Percentiles rank a stretch among this genome's conserved stretches.
Evolutionary conservation across 2,113 vertebrate genomes (phyloP).

Genomic region (Podilymbus podiceps): DNA sequence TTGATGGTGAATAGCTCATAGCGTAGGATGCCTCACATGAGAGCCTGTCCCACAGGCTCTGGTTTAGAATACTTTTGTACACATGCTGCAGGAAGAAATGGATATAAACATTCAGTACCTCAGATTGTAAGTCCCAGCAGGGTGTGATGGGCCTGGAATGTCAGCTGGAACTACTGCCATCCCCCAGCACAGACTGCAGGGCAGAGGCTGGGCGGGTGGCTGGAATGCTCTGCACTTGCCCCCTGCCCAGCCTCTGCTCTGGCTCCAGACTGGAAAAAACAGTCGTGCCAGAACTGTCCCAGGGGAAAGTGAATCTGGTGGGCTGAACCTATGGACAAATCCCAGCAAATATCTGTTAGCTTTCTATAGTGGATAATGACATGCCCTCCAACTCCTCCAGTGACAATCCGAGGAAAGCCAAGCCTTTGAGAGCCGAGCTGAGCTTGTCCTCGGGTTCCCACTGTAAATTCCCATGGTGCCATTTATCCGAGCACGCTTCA

Average conservation of each 20-base stretch:
- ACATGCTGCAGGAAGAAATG: neutral
- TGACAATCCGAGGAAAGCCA: neutral
- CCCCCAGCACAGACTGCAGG: neutral
- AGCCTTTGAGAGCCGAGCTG: neutral
- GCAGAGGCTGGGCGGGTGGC: neutral
- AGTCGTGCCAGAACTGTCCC: neutral
- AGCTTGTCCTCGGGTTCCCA: neutral
- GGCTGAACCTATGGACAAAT: neutral
- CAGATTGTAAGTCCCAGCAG: neutral
- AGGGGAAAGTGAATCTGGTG: neutral
- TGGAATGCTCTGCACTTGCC: neutral
- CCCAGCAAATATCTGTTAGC: neutral
- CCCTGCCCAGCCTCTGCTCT: neutral
- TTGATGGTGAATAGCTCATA: rapidly evolving
- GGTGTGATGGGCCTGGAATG: neutral
- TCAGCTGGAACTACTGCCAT: neutral
- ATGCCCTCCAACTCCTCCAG: neutral
- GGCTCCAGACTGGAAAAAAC: neutral
- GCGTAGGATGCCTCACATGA: rapidly evolving
- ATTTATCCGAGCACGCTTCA: neutral
- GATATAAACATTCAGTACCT: neutral
- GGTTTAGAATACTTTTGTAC: neutral
- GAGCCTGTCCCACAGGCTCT: rapidly evolving
- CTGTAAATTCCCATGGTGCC: neutral
- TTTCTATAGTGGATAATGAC: neutral